These are phyloP conservation scores for Acanthis flammea DNA, from an alignment of 2,797 vertebrate species.

Conservation along the genomic window DNA sequence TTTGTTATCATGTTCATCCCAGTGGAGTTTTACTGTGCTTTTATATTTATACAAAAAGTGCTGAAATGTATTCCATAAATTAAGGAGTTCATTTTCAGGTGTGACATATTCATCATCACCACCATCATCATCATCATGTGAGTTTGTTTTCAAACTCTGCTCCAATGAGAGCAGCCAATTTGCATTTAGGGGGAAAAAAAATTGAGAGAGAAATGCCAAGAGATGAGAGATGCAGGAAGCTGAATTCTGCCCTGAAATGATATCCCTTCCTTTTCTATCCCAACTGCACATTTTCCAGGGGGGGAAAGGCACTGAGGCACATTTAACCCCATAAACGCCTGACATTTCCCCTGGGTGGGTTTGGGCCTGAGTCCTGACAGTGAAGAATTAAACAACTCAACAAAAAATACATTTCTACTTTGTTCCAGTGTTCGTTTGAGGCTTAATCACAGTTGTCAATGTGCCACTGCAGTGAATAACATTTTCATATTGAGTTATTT, in stretches of 20 bases:
- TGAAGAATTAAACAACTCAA: conserved; percentile 39
- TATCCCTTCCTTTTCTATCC: background rate
- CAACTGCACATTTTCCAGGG: background rate
- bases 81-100: conserved; percentile 57
- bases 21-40: conserved; percentile 36
- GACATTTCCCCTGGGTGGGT: background rate
- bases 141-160: conserved; percentile 60
- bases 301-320: background rate
- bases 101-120: conserved; percentile 9
- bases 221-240: background rate
- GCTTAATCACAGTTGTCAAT: conserved; percentile 63
- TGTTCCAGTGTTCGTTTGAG: conserved; percentile 51
- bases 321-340: conserved; percentile 9
- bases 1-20: conserved; percentile 63
- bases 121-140: background rate
- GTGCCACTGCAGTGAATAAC: conserved; percentile 50
- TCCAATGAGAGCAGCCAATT: background rate
- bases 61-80: conserved; percentile 53
- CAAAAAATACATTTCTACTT: conserved; percentile 54
- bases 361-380: background rate
- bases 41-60: conserved; percentile 46
- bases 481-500: conserved; percentile 57
- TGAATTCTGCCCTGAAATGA: background rate
- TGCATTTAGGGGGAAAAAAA: background rate
- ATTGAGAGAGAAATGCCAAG: background rate